Evolutionary conservation across 2,888 invertebrate genomes (phyloP), one percentile per base, ranked within the genome.

Genomic region (Pachliopta kotzebuea): DNA sequence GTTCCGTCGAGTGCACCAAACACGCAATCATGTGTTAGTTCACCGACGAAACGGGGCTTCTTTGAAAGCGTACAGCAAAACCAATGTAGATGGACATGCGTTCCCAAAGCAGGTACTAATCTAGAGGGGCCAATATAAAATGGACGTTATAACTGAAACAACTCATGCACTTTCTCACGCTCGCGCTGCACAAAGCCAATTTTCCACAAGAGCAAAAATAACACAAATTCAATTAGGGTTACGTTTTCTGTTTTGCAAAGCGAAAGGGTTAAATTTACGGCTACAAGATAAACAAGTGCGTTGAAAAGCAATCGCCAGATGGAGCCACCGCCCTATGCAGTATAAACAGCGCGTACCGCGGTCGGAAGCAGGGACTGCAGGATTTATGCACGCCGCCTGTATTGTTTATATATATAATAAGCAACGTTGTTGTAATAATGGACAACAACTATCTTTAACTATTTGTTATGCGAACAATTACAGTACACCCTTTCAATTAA

Each of bases 151-250:
- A 78, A 76, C 77, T 70, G 66, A 71, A 71, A 66, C 72, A 81
- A 77, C 76, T 75, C 77, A 77, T 83, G 84, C 82, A 79, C 77
- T 86, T 83, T 90, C 89, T 87, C 88, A 88, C 88, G 88, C 78
- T 81, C 77, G 73, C 75, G 77, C 84, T 83, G 84, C 79, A 84
- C 80, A 81, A 82, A 86, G 80, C 84, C 86, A 89, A 89, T 90
- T 88, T 88, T 87, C 85, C 81, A 80, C 81, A 77, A 80, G 77
- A 79, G 79, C 79, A 84, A 87, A 86, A 88, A 86, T 86, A 87
- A 85, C 84, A 88, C 85, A 84, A 86, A 88, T 89, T 89, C 88
- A 88, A 89, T 90, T 89, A 90, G 84, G 83, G 84, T 84, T 84
- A 65, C 56, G 83, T 83, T 83, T 82, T 82, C 80, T 86, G 82